Conservation (phyloP, 2,888 invertebrate species). For the Drosophila colorata region DNA sequence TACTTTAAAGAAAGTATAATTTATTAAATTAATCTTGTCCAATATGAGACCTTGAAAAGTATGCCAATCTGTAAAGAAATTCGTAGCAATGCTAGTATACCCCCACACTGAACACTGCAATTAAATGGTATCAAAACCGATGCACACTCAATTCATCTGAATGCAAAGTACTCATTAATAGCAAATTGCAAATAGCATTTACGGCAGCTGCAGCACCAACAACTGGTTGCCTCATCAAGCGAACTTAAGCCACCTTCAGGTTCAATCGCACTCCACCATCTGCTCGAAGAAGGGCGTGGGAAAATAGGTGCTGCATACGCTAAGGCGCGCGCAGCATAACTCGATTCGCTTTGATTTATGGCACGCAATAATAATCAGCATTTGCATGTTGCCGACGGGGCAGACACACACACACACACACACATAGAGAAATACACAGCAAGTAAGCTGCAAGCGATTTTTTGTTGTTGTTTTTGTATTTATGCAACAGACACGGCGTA, state of each 20-base stretch:
- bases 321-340: constrained; percentile 71
- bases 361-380: constrained; percentile 77
- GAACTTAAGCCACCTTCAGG: neutral
- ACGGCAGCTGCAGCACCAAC: constrained; percentile 7
- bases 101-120: constrained; percentile 1
- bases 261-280: neutral
- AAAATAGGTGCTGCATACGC: constrained; percentile 55
- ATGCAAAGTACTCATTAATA: constrained; percentile 73
- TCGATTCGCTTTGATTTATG: constrained; percentile 78
- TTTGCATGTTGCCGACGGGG: constrained; percentile 61
- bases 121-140: constrained; percentile 9
- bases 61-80: too few relatives aligned
- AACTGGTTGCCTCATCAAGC: neutral
- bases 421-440: neutral
- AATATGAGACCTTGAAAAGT: too few relatives aligned
- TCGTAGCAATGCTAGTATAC: too few relatives aligned
- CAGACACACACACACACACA: constrained; percentile 2
- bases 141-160: constrained; percentile 51
- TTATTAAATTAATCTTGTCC: too few relatives aligned
- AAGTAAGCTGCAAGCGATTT: constrained; percentile 3
- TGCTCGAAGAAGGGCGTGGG: constrained; percentile 24
- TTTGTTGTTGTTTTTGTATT: constrained; percentile 8
- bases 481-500: constrained; percentile 43
- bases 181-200: constrained; percentile 11
- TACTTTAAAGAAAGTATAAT: too few relatives aligned